These are phyloP conservation scores for Chelonoidis abingdonii DNA, from an alignment of 2,113 vertebrate species.

Conservation along the genomic window DNA sequence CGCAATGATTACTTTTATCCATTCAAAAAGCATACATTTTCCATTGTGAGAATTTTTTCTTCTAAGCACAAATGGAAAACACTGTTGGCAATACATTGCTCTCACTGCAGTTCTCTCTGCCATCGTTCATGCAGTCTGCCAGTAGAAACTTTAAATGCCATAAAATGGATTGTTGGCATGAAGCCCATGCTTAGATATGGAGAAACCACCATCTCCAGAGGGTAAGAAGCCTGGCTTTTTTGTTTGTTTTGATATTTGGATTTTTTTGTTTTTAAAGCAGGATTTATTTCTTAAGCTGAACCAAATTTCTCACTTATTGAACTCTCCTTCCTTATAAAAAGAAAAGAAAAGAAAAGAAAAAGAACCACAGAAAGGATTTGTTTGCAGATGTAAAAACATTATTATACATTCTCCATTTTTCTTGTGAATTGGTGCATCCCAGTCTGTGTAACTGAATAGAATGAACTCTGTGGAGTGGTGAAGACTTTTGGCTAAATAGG, in stretches of 20 bases:
- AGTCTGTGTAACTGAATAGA: conserved; percentile 7
- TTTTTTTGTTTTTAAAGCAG: neutral
- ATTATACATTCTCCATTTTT: neutral
- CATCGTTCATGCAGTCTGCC: neutral
- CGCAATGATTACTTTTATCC: conserved; percentile 9
- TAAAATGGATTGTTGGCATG: conserved; percentile 43
- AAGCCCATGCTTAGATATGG: conserved; percentile 7
- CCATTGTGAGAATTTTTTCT: conserved; percentile 10
- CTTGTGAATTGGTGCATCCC: neutral
- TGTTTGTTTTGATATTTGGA: neutral
- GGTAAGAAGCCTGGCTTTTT: conserved; percentile 1
- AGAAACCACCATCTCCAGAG: conserved; percentile 1
- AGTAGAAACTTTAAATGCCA: conserved; percentile 34
- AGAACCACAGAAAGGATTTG: neutral
- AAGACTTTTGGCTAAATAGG: conserved; percentile 31
- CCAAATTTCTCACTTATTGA: neutral
- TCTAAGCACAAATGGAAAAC: conserved; percentile 25
- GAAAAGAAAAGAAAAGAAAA: neutral
- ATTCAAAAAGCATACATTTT: conserved; percentile 54
- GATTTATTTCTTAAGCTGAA: neutral
- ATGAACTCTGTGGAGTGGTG: neutral
- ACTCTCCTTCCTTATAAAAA: neutral
- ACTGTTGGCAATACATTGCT: neutral
- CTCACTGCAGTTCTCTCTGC: conserved; percentile 14
- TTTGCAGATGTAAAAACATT: neutral